These are phyloP conservation scores for Rotaria socialis DNA, from an alignment of 2,888 invertebrate genomes.

Conservation along the genomic window DNA sequence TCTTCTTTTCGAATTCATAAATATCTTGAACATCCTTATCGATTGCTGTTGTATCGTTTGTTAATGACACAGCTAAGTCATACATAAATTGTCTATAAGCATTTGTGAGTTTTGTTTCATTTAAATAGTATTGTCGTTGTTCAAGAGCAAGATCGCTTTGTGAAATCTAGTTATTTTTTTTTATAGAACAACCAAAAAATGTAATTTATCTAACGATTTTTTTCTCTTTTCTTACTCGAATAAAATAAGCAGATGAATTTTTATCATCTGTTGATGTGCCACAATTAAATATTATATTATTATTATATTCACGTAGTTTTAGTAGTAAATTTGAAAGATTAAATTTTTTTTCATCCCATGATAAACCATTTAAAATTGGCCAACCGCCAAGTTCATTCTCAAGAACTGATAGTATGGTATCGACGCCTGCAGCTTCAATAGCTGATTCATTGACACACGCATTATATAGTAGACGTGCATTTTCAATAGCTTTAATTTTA, in stretches of 20 bases:
- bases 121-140: conserved; percentile 34
- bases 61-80: conserved; percentile 30
- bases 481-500: conserved; percentile 35
- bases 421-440: conserved; percentile 35
- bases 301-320: conserved; percentile 34
- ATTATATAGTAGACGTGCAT: conserved; percentile 40
- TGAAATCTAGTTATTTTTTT: background rate
- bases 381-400: conserved; percentile 45
- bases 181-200: too few relatives aligned
- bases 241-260: conserved; percentile 65
- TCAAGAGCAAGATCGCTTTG: conserved; percentile 41
- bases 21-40: conserved; percentile 22
- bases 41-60: background rate
- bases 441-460: conserved; percentile 40
- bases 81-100: conserved; percentile 43
- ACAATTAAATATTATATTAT: conserved; percentile 38
- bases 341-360: conserved; percentile 23
- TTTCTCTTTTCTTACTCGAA: conserved; percentile 21
- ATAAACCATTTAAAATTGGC: background rate
- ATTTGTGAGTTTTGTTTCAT: background rate
- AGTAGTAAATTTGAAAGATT: conserved; percentile 30
- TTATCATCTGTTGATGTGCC: conserved; percentile 71
- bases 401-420: conserved; percentile 19
- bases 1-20: conserved; percentile 41
- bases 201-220: too few relatives aligned